phyloP scores from a whole-genome alignment of 1,140 invertebrate species.

The Drosophila triauraria region DNA sequence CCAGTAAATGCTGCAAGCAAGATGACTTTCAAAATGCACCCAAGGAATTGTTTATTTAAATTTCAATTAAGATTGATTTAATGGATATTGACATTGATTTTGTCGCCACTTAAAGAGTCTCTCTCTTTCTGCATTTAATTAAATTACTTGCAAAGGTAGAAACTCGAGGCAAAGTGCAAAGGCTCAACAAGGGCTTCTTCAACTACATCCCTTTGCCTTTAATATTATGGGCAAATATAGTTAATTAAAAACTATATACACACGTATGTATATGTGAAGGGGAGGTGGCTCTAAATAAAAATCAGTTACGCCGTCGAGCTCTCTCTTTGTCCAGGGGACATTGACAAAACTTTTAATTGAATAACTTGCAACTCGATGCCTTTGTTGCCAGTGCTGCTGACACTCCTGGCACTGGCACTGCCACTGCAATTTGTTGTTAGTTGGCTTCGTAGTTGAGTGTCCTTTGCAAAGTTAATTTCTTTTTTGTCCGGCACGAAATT shows the following conservation, averaged over 20 bases:
- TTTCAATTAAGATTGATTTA: slow-evolving; percentile 5
- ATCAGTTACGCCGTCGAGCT: slow-evolving; percentile 3
- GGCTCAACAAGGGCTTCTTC: background rate
- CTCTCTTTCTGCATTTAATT: background rate
- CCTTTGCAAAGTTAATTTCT: slow-evolving; percentile 68
- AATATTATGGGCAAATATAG: background rate
- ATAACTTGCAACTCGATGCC: slow-evolving; percentile 77
- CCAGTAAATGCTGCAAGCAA: background rate
- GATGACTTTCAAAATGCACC: background rate
- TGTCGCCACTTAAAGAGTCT: too few relatives aligned
- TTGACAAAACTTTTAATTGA: slow-evolving; percentile 78
- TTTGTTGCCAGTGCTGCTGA: slow-evolving; percentile 30
- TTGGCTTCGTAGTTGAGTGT: slow-evolving; percentile 58
- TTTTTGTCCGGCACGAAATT: slow-evolving; percentile 41
- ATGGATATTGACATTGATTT: slow-evolving; percentile 34
- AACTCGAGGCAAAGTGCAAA: slow-evolving; percentile 1
- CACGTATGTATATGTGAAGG: background rate
- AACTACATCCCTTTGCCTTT: background rate
- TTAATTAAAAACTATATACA: slow-evolving; percentile 12
- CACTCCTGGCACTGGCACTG: slow-evolving; percentile 1
- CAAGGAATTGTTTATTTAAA: slow-evolving; percentile 11
- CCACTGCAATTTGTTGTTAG: slow-evolving; percentile 61
- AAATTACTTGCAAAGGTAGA: background rate
- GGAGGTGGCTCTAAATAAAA: slow-evolving; percentile 8
- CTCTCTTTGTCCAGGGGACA: slow-evolving; percentile 37